A percentile compares a stretch with the other conserved stretches of the same genome.
Conservation (phyloP, 2,888 invertebrate species). For the Standfussiana lucernea region DNA sequence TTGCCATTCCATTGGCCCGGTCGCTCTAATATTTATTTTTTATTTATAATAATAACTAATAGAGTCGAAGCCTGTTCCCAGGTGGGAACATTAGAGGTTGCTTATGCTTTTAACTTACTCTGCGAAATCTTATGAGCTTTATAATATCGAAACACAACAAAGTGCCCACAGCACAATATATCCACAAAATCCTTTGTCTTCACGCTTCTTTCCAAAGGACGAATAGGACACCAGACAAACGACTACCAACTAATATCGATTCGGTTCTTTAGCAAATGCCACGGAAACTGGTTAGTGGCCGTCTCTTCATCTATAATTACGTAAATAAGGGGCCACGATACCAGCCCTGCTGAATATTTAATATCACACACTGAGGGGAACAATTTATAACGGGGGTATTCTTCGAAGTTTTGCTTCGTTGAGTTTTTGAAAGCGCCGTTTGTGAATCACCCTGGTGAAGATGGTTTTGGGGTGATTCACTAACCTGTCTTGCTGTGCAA, state of each 20-base stretch:
- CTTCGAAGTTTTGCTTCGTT: neutral
- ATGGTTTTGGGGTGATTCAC: neutral
- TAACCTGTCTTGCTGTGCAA: neutral
- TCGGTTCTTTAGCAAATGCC: slow-evolving; percentile 31
- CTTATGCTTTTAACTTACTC: no score
- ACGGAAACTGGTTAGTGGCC: slow-evolving; percentile 25
- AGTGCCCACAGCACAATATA: neutral
- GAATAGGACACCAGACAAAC: slow-evolving; percentile 14
- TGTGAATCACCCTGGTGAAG: neutral
- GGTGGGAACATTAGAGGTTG: no score
- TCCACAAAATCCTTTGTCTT: slow-evolving; percentile 29
- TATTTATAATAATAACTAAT: no score
- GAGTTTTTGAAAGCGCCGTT: neutral
- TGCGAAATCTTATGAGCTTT: neutral
- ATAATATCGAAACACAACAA: neutral
- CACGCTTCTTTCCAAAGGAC: slow-evolving; percentile 37
- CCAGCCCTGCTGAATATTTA: slow-evolving; percentile 34
- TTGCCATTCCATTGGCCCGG: no score
- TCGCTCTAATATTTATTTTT: no score
- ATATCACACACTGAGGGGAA: slow-evolving; percentile 12
- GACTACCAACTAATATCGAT: slow-evolving; percentile 30
- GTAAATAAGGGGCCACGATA: slow-evolving; percentile 6
- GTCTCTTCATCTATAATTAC: slow-evolving; percentile 9
- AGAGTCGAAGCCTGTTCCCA: no score
- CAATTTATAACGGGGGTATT: neutral